phyloP scores from a whole-genome alignment of 1,140 invertebrate genomes.

The Drosophila gunungcola region DNA sequence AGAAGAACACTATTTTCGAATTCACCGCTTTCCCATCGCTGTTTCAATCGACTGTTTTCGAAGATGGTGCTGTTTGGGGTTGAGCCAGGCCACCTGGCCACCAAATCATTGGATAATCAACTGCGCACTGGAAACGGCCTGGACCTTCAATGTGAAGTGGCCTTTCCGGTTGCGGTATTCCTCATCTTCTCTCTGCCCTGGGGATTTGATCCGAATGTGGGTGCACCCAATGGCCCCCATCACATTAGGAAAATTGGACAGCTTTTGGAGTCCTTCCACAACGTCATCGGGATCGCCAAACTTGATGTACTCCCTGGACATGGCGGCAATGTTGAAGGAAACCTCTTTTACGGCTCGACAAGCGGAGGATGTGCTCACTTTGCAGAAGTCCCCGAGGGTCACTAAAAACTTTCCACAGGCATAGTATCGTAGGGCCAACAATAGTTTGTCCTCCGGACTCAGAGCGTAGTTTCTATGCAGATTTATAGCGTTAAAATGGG shows the following conservation, averaged over 20 bases:
- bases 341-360: conserved; percentile 8
- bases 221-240: conserved; percentile 14
- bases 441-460: not conserved
- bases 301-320: conserved; percentile 9
- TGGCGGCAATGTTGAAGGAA: not conserved
- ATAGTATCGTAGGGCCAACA: conserved; percentile 1
- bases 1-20: conserved; percentile 2
- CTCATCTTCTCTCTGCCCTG: not conserved
- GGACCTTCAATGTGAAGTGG: conserved; percentile 1
- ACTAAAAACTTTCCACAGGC: conserved; percentile 1
- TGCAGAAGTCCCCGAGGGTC: not conserved
- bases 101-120: conserved; percentile 2
- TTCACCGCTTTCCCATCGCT: conserved; percentile 4
- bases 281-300: not conserved
- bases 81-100: conserved; percentile 8
- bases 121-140: conserved; percentile 5
- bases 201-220: not conserved
- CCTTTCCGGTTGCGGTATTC: not conserved
- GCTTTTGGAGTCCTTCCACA: not conserved
- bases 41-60: conserved; percentile 2
- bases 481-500: not conserved
- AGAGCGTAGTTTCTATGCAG: not conserved
- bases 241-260: not conserved
- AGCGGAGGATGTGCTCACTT: not conserved
- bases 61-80: conserved; percentile 3